These are phyloP conservation scores for Phalacrocorax aristotelis DNA, from an alignment of 2,113 vertebrate species.

Conservation along the genomic window DNA sequence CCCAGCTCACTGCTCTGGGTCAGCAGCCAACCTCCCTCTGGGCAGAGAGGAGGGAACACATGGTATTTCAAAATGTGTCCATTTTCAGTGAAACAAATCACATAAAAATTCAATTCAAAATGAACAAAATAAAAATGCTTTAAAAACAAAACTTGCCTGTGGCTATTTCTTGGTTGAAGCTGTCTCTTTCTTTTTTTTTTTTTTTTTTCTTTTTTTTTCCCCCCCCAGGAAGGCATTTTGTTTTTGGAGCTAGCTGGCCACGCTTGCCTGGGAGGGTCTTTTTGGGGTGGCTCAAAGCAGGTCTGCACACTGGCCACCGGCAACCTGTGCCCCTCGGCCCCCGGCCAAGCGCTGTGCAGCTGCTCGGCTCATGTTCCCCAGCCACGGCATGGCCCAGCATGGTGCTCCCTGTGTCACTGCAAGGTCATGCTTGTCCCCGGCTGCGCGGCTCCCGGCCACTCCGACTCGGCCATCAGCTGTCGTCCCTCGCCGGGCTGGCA, in stretches of 20 bases:
- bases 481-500: not conserved
- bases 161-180: slow-evolving; percentile 22
- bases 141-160: slow-evolving; percentile 25
- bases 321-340: not conserved
- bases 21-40: not conserved
- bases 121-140: slow-evolving; percentile 2
- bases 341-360: not conserved
- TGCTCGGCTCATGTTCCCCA: not conserved
- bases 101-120: slow-evolving; percentile 18
- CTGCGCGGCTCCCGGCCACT: fast-evolving
- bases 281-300: not conserved
- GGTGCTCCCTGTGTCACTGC: not conserved
- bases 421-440: not conserved
- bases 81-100: slow-evolving; percentile 11
- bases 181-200: not conserved
- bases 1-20: not conserved
- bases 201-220: fast-evolving
- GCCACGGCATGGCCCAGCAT: not conserved
- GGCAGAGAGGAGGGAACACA: not conserved
- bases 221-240: not conserved
- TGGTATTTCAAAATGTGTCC: slow-evolving; percentile 5
- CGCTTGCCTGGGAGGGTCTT: not conserved
- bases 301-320: not conserved
- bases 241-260: fast-evolving
- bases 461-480: not conserved